Conservation (phyloP, 2,113 vertebrate genomes). For the Neopipo cinnamomea region DNA sequence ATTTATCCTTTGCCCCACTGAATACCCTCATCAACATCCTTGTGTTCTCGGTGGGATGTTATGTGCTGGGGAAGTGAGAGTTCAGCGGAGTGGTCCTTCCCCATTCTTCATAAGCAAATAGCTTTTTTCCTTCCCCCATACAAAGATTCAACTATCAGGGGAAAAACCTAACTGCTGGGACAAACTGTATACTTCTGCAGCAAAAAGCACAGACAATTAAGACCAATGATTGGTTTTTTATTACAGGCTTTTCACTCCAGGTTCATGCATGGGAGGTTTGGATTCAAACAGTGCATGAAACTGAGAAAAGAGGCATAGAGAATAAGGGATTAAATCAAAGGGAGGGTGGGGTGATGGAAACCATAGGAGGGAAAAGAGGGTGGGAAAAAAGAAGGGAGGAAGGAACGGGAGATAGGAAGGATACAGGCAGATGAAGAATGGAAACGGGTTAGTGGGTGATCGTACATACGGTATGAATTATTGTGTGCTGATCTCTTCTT, state of each 20-base stretch:
- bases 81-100: neutral
- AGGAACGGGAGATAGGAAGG: neutral
- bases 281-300: neutral
- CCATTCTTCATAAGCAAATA: neutral
- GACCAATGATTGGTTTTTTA: neutral
- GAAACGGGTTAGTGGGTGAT: neutral
- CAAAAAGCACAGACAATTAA: neutral
- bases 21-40: neutral
- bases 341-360: neutral
- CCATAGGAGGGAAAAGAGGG: neutral
- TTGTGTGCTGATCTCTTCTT: neutral
- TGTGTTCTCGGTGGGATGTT: neutral
- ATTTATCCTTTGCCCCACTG: neutral
- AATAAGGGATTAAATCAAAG: conserved; percentile 1
- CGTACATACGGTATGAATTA: neutral
- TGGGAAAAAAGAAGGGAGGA: neutral
- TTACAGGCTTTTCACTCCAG: neutral
- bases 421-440: neutral
- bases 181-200: neutral
- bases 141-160: neutral
- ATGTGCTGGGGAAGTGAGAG: neutral
- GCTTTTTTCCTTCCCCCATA: neutral
- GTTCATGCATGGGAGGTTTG: neutral
- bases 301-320: neutral
- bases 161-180: neutral